Conservation (phyloP, 2,888 invertebrate species). For the Tenthredo notha region DNA sequence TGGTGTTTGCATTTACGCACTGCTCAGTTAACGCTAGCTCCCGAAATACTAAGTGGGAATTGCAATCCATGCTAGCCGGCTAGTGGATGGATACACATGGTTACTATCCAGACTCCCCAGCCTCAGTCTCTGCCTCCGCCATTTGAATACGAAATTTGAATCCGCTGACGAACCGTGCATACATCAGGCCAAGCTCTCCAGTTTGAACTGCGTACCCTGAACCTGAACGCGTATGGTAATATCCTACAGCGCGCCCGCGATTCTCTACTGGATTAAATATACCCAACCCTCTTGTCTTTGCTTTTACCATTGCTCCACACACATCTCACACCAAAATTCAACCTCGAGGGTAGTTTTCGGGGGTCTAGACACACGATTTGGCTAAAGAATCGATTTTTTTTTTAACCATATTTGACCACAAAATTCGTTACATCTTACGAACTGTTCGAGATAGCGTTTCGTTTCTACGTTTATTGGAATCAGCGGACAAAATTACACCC, state of each 20-base stretch:
- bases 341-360: background rate
- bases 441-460: constrained; percentile 1
- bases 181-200: constrained; percentile 74
- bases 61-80: constrained; percentile 60
- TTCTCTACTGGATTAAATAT: constrained; percentile 2
- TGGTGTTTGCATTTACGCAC: constrained; percentile 67
- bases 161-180: constrained; percentile 76
- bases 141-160: constrained; percentile 77
- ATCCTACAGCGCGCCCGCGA: constrained; percentile 52
- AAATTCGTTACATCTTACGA: background rate
- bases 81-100: constrained; percentile 63
- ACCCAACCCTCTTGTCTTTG: constrained; percentile 13
- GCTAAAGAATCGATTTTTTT: background rate
- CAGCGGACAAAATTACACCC: background rate
- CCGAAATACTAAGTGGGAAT: constrained; percentile 66
- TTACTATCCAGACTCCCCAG: constrained; percentile 26
- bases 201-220: constrained; percentile 71
- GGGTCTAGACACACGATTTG: background rate
- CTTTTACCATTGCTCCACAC: background rate
- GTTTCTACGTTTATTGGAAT: background rate
- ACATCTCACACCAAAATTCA: background rate
- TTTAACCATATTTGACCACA: background rate
- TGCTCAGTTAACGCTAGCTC: constrained; percentile 65
- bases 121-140: constrained; percentile 60
- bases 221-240: constrained; percentile 74